Percentiles rank a stretch among this genome's conserved stretches.
Conservation (phyloP, 2,113 vertebrate species). For the Epinephelus cyanopodus region DNA sequence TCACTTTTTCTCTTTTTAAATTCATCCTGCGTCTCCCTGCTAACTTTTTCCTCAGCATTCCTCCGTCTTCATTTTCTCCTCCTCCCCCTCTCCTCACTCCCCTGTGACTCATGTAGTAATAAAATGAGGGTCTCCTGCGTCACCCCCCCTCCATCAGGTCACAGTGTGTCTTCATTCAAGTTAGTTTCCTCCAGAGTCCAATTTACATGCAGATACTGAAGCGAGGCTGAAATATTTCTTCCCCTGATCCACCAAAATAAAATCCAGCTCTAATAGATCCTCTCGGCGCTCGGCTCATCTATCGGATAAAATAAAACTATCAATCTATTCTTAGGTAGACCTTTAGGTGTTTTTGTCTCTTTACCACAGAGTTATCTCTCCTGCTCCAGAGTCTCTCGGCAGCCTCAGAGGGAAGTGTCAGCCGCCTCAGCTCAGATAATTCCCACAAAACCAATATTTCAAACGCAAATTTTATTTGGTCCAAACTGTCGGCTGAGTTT, state of each 20-base stretch:
- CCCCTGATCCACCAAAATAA: not conserved
- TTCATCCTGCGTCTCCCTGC: not conserved
- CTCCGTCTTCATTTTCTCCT: not conserved
- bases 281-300: not conserved
- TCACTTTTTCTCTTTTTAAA: not conserved
- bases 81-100: not conserved
- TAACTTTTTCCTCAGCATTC: not conserved
- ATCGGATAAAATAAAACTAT: not conserved
- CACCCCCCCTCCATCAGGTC: not conserved
- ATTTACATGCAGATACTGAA: slow-evolving; percentile 31
- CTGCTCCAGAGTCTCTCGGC: not conserved
- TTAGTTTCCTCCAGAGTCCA: slow-evolving; percentile 22
- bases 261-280: not conserved
- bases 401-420: no score
- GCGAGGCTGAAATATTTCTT: slow-evolving; percentile 12
- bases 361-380: not conserved
- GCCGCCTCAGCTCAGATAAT: not conserved
- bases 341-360: not conserved
- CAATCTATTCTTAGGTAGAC: not conserved
- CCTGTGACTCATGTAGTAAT: slow-evolving; percentile 12
- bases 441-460: not conserved
- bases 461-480: not conserved
- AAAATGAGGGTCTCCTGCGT: not conserved
- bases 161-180: not conserved
- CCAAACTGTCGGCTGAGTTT: not conserved